Base-by-base conservation (phyloP, 1,140 invertebrate genomes). In the Triops cancriformis region DNA sequence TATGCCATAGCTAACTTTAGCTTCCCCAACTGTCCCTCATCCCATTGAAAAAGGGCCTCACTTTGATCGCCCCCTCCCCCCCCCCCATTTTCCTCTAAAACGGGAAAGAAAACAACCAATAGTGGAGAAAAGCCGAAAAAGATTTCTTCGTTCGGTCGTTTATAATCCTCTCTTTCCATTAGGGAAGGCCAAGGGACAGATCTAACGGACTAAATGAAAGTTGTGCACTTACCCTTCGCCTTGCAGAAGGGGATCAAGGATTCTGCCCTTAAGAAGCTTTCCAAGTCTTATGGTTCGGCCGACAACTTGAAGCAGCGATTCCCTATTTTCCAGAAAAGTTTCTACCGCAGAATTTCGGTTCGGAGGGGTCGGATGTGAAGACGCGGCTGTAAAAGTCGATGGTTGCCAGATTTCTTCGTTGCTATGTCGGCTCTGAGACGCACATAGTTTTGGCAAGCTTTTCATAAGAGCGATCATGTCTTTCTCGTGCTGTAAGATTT, bases 271-370 rank as follows among this genome's bases (percentile, higher is more conserved):
- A 6, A 93, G 84, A 41, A 92, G 85, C 73, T 89, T 84, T 18
- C 92, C 92, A 14, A 92, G 84, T 26, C 91, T 85, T 11, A 93
- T 88, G 85, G 91, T 91, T 76, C 91, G 86, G 28, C 91, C 91
- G 75, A 93, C 89, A 82, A 92, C 90, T 18, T 91, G 86, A 41
- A 93, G 83, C 1, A 94, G 85, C 73, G 89, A 87, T 81, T 93
- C 92, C 72, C 92, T 85, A 64, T 87, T 85, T 9, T 86, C 84
- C 76, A 64, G 51, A 64, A 64, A 64, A 64, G 51, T 14, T 64
- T 64, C 51, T 23, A 64, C 14, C 6, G 51, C 51, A 64, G 51
- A 9, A 64, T 64, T 64, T 64, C 51, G 51, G 14, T 64, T 64
- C 23, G 51, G 18, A 23, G 51, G 51, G 7, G 51, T n/a, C 51